Percentiles rank a stretch among this genome's conserved stretches.
Evolutionary conservation across 1,140 invertebrate genomes (phyloP).

Genomic region (Drosophila rufa): DNA sequence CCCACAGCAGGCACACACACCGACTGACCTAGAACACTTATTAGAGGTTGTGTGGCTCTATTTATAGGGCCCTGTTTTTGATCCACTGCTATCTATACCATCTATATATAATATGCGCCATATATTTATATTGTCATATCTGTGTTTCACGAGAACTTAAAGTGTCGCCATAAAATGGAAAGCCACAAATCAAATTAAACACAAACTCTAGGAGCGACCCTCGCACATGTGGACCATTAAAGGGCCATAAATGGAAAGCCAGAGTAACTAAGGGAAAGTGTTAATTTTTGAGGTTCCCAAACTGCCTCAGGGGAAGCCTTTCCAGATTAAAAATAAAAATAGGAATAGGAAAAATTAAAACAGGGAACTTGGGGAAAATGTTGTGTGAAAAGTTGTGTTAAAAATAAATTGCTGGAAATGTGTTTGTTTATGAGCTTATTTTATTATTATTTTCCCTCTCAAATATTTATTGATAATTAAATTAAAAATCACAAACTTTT

Average conservation of each 20-base stretch:
- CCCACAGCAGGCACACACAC: conserved; percentile 20
- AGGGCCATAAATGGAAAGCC: conserved; percentile 21
- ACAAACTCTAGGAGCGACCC: conserved; percentile 12
- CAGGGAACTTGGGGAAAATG: neutral
- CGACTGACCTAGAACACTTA: conserved; percentile 74
- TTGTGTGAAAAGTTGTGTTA: neutral
- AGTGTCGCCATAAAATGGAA: conserved; percentile 45
- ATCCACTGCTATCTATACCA: conserved; percentile 32
- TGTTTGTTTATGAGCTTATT: neutral
- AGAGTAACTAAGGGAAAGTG: conserved; percentile 28
- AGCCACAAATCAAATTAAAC: conserved; percentile 9
- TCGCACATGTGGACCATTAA: conserved; percentile 27
- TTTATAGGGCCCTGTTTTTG: conserved; percentile 51
- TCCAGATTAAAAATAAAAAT: neutral
- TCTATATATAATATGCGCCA: conserved; percentile 22
- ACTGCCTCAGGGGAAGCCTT: neutral
- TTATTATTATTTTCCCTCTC: neutral
- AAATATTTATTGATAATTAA: neutral
- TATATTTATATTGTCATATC: conserved; percentile 37
- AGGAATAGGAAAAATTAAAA: neutral
- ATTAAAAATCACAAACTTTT: conserved; percentile 4
- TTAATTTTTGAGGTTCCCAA: conserved; percentile 5
- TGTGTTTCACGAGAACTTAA: conserved; percentile 35
- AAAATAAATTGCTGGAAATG: too few relatives aligned
- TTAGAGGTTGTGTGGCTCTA: conserved; percentile 71